phyloP scores from a whole-genome alignment of 2,888 invertebrate species.

The Euzetes globulus region DNA sequence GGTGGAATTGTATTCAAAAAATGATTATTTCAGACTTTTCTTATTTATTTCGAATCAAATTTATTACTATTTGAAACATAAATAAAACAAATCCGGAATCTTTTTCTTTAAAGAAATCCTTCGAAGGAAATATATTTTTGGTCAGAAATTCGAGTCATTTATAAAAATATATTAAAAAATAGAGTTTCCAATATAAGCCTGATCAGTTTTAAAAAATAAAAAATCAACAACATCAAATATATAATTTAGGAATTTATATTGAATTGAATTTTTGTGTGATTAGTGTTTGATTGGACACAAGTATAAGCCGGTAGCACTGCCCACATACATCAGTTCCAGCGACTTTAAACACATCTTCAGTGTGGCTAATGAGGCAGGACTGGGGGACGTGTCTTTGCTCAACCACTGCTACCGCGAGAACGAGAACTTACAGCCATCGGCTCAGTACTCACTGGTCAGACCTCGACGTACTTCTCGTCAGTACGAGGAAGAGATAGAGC shows the following conservation, averaged over 20 bases:
- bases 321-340: constrained; percentile 46
- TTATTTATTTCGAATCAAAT: too few species aligned
- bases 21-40: too few species aligned
- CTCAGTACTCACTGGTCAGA: constrained; percentile 30
- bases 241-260: too few species aligned
- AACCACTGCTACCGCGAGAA: constrained; percentile 48
- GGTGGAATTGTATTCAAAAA: too few species aligned
- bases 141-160: background rate
- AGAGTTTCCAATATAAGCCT: too few species aligned
- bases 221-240: too few species aligned
- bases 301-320: constrained; percentile 48
- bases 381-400: constrained; percentile 46
- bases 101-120: too few species aligned
- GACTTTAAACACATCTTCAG: constrained; percentile 47
- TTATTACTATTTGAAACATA: too few species aligned
- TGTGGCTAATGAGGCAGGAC: constrained; percentile 45
- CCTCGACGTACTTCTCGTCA: constrained; percentile 26
- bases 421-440: constrained; percentile 45
- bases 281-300: constrained; percentile 50
- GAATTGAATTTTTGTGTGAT: constrained; percentile 24
- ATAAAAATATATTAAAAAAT: too few species aligned
- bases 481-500: constrained; percentile 38
- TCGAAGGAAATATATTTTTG: background rate
- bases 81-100: too few species aligned
- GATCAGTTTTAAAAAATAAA: too few species aligned